Percentiles rank a stretch among this genome's conserved stretches.
phyloP scores from a whole-genome alignment of 2,113 vertebrate species.

The Ibidorhyncha struthersii region DNA sequence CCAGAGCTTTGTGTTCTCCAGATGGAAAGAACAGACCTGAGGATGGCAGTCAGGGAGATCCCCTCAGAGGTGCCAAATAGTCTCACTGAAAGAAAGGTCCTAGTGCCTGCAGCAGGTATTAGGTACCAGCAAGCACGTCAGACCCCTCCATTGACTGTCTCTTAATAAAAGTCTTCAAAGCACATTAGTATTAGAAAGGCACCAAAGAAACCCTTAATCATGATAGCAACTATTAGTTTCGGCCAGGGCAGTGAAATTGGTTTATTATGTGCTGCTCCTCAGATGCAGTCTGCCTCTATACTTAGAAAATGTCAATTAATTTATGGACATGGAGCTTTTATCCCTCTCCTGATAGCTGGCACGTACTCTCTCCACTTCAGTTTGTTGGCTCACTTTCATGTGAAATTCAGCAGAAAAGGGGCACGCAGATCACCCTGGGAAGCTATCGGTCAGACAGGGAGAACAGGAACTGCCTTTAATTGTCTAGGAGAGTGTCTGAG shows the following conservation, averaged over 20 bases:
- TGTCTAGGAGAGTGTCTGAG: not conserved
- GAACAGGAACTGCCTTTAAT: not conserved
- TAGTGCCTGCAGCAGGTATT: not conserved
- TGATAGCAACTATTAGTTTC: not conserved
- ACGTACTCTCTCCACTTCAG: not conserved
- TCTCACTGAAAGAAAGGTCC: not conserved
- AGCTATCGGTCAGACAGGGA: not conserved
- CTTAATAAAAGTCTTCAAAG: not conserved
- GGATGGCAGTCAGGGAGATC: not conserved
- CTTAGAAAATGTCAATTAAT: conserved; percentile 48
- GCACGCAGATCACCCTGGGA: not conserved
- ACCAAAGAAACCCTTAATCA: conserved; percentile 25
- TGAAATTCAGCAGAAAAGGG: not conserved
- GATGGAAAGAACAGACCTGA: not conserved
- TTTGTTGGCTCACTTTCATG: not conserved
- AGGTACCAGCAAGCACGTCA: not conserved
- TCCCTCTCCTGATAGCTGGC: not conserved
- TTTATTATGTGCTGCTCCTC: conserved; percentile 34
- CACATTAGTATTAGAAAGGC: not conserved
- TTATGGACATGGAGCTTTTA: conserved; percentile 31
- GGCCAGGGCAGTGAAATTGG: conserved; percentile 16
- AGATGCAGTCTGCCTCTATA: not conserved
- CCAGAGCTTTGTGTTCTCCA: not conserved
- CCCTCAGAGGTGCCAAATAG: not conserved
- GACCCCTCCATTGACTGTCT: not conserved